phyloP scores from a whole-genome alignment of 2,888 invertebrate genomes.

The Cheilosia grossa region DNA sequence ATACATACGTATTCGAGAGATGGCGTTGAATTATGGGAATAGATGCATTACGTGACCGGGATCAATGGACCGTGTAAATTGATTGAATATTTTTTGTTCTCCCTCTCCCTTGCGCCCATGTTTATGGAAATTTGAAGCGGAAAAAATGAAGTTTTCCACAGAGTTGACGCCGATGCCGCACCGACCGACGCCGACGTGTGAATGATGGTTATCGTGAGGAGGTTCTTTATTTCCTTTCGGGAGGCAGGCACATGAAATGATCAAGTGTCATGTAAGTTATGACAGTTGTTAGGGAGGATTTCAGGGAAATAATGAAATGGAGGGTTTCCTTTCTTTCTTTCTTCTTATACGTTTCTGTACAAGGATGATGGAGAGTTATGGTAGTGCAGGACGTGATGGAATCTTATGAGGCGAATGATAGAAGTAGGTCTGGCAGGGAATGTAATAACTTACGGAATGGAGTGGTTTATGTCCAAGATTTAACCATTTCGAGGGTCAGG shows the following conservation, averaged over 20 bases:
- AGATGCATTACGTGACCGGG: slow-evolving; percentile 75
- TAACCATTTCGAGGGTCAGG: not conserved
- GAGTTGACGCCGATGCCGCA: not conserved
- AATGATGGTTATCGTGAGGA: slow-evolving; percentile 67
- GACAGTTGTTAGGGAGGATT: slow-evolving; percentile 70
- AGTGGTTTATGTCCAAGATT: not conserved
- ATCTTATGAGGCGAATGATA: slow-evolving; percentile 19
- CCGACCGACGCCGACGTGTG: slow-evolving; percentile 55
- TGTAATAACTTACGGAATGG: slow-evolving; percentile 8
- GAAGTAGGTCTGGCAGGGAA: not conserved
- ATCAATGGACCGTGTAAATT: slow-evolving; percentile 75
- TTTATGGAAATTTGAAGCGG: slow-evolving; percentile 63
- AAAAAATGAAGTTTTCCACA: slow-evolving; percentile 39
- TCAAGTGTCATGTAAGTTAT: slow-evolving; percentile 74
- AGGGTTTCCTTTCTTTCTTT: not conserved
- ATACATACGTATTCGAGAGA: slow-evolving; percentile 2
- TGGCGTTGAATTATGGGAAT: slow-evolving; percentile 72
- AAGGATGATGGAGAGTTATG: slow-evolving; percentile 56
- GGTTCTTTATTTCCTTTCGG: slow-evolving; percentile 33
- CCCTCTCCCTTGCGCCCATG: slow-evolving; percentile 17
- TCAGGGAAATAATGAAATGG: slow-evolving; percentile 53
- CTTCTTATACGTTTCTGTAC: slow-evolving; percentile 1
- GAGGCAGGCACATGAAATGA: slow-evolving; percentile 47
- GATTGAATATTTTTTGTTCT: slow-evolving; percentile 63
- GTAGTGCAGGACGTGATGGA: slow-evolving; percentile 44